These are phyloP conservation scores for Craseonycteris thonglongyai DNA, from an alignment of 2,113 vertebrate genomes.

Conservation along the genomic window DNA sequence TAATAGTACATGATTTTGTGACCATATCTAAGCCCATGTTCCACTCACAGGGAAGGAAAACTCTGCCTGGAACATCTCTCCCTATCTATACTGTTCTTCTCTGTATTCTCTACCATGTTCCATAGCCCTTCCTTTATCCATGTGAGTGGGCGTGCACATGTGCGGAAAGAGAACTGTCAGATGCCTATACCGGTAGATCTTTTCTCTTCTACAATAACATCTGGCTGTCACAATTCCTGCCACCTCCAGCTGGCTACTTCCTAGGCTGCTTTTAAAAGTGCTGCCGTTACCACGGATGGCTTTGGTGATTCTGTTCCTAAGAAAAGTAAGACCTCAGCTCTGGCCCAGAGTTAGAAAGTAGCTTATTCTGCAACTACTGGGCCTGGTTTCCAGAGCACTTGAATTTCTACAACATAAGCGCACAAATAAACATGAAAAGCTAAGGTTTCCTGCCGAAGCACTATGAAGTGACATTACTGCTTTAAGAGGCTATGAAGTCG, in stretches of 20 bases:
- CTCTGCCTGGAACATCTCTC: background rate
- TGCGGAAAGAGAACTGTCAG: background rate
- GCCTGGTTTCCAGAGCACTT: background rate
- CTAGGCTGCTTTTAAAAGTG: background rate
- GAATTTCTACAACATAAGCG: background rate
- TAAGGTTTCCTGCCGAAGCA: constrained; percentile 8
- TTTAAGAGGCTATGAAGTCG: constrained; percentile 46
- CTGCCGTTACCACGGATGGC: background rate
- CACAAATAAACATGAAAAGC: constrained; percentile 47
- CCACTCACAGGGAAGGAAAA: background rate
- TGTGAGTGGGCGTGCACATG: no score
- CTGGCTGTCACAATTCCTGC: background rate
- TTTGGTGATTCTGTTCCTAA: background rate
- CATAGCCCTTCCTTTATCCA: background rate
- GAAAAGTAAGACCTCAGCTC: background rate
- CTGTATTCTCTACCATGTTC: background rate
- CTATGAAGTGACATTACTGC: constrained; percentile 45
- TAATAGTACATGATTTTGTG: background rate
- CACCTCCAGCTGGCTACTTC: background rate
- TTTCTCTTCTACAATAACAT: background rate
- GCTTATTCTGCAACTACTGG: background rate
- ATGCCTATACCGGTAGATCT: background rate
- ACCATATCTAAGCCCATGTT: background rate
- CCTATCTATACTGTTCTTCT: background rate
- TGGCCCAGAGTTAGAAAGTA: background rate